These are phyloP conservation scores for Zaprionus lineosus DNA, from an alignment of 2,888 invertebrate genomes.

Conservation along the genomic window DNA sequence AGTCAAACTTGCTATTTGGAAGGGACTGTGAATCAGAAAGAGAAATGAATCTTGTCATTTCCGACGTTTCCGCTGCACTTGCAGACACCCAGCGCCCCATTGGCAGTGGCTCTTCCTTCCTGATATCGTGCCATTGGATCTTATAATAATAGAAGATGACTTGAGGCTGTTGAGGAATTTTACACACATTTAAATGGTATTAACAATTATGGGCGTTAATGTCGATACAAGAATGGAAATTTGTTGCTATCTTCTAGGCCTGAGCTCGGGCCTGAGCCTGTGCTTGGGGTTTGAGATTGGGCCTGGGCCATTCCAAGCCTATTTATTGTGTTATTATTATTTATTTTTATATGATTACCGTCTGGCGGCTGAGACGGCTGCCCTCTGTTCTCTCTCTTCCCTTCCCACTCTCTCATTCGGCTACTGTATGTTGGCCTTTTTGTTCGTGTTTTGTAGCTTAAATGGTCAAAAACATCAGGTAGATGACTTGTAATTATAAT, in stretches of 20 bases:
- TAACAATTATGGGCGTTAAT: constrained; percentile 67
- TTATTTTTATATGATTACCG: constrained; percentile 65
- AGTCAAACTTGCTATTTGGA: constrained; percentile 38
- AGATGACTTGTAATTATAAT: constrained; percentile 75
- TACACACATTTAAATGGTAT: constrained; percentile 71
- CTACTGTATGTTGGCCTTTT: constrained; percentile 56
- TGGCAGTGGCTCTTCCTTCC: constrained; percentile 14
- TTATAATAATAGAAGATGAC: constrained; percentile 53
- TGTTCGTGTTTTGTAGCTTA: constrained; percentile 64
- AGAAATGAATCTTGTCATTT: constrained; percentile 59
- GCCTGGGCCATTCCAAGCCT: constrained; percentile 11
- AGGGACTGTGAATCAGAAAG: constrained; percentile 12
- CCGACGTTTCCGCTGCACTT: constrained; percentile 57
- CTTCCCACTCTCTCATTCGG: constrained; percentile 5
- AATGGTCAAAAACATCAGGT: constrained; percentile 77
- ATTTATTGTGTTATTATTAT: constrained; percentile 69
- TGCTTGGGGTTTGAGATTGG: no score
- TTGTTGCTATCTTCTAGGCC: constrained; percentile 37
- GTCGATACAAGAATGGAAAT: constrained; percentile 66
- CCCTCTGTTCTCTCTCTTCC: neutral
- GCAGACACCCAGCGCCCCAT: neutral
- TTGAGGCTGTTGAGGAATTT: constrained; percentile 34
- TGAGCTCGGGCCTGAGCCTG: no score
- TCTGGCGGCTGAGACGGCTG: constrained; percentile 16
- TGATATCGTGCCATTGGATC: neutral